phyloP scores from a whole-genome alignment of 2,888 invertebrate species.

The Augochlorella aurata region DNA sequence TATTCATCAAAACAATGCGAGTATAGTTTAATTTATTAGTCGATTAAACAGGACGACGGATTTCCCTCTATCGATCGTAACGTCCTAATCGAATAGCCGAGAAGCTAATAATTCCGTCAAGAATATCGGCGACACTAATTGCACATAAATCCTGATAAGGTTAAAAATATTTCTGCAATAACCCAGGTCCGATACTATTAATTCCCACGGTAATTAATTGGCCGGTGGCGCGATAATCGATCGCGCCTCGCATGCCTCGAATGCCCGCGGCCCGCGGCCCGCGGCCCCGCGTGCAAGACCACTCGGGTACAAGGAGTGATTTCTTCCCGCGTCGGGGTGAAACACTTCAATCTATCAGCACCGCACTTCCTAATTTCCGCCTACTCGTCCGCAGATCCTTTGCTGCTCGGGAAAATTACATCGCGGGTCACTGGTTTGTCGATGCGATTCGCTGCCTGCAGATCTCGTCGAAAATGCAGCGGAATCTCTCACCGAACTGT shows the following conservation, averaged over 20 bases:
- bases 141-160: not conserved
- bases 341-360: conserved; percentile 31
- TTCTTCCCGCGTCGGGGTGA: conserved; percentile 41
- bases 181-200: conserved; percentile 33
- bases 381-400: not conserved
- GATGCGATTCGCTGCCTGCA: not conserved
- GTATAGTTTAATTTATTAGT: too few relatives aligned
- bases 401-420: not conserved
- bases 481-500: too few relatives aligned
- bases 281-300: conserved; percentile 38
- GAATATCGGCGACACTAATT: conserved; percentile 13
- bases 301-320: conserved; percentile 43
- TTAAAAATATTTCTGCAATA: conserved; percentile 18
- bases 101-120: not conserved
- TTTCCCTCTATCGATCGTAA: too few relatives aligned
- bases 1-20: too few relatives aligned
- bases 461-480: not conserved
- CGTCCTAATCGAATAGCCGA: too few relatives aligned
- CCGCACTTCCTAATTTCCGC: conserved; percentile 21
- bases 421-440: not conserved
- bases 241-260: conserved; percentile 61
- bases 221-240: conserved; percentile 58
- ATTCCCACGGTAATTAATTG: conserved; percentile 60
- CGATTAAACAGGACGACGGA: too few relatives aligned
- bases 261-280: conserved; percentile 37